Conservation (phyloP, 2,797 vertebrate species). For the Mormyrops boulengeri region DNA sequence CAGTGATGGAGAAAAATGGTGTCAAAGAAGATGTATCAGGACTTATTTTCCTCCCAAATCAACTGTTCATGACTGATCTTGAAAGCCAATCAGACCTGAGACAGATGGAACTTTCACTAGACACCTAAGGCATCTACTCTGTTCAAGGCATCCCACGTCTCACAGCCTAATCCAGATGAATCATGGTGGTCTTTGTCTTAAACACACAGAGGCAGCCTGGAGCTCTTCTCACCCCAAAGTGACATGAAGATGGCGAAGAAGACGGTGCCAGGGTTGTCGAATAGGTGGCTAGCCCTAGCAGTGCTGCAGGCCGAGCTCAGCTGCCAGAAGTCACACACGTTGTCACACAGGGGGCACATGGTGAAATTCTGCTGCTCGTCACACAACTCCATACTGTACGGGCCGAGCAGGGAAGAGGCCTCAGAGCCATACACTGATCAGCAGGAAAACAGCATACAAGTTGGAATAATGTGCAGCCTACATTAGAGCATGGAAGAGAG, state of each 20-base stretch:
- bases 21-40: background rate
- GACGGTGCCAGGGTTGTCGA: slow-evolving; percentile 92
- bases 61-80: background rate
- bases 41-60: background rate
- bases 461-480: background rate
- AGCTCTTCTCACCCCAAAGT: slow-evolving; percentile 75
- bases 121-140: background rate
- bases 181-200: background rate
- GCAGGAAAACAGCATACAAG: background rate
- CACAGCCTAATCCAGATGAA: background rate
- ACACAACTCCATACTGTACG: slow-evolving; percentile 84
- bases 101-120: background rate
- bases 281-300: slow-evolving; percentile 82
- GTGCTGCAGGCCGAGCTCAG: slow-evolving; percentile 84
- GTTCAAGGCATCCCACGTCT: background rate
- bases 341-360: slow-evolving; percentile 96
- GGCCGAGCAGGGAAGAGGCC: slow-evolving; percentile 26
- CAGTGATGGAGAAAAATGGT: background rate
- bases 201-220: background rate
- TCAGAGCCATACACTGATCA: background rate
- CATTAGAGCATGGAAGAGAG: background rate
- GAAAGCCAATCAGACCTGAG: background rate
- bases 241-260: slow-evolving; percentile 97
- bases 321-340: slow-evolving; percentile 89
- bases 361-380: slow-evolving; percentile 80